A percentile compares a stretch with the other conserved stretches of the same genome.
Evolutionary conservation across 2,113 vertebrate species (phyloP).

Genomic region (Noturus placidus): DNA sequence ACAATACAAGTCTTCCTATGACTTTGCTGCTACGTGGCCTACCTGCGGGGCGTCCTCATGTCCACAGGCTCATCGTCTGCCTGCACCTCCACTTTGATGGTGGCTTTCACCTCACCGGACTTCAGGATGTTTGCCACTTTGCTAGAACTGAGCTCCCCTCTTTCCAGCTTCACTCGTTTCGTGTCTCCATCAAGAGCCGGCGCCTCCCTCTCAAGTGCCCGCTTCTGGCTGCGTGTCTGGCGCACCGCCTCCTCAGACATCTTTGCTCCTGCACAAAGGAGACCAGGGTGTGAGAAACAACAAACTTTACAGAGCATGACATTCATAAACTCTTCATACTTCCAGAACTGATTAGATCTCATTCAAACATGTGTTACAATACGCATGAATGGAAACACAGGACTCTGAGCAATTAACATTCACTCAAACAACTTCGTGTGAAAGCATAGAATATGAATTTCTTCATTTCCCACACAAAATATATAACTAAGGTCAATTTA

Average conservation of each 20-base stretch:
- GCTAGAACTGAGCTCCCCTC: conserved; percentile 62
- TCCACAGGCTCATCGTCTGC: conserved; percentile 89
- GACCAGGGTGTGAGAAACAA: not conserved
- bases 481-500: not conserved
- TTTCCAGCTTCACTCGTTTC: conserved; percentile 88
- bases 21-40: conserved; percentile 51
- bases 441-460: not conserved
- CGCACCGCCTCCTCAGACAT: conserved; percentile 95
- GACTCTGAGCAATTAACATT: not conserved
- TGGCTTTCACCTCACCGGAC: conserved; percentile 77
- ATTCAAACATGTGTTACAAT: not conserved
- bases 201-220: conserved; percentile 84
- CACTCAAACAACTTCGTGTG: not conserved
- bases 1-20: not conserved
- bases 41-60: conserved; percentile 96
- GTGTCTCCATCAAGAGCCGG: conserved; percentile 75
- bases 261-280: conserved; percentile 62
- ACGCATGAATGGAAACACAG: not conserved
- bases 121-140: conserved; percentile 78
- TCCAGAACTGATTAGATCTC: not conserved
- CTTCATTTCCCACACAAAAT: not conserved
- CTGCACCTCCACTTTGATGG: conserved; percentile 84
- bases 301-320: not conserved
- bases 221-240: conserved; percentile 92
- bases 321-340: not conserved